Base-by-base conservation (phyloP, 2,888 invertebrate species). In the Esperia sulphurella region DNA sequence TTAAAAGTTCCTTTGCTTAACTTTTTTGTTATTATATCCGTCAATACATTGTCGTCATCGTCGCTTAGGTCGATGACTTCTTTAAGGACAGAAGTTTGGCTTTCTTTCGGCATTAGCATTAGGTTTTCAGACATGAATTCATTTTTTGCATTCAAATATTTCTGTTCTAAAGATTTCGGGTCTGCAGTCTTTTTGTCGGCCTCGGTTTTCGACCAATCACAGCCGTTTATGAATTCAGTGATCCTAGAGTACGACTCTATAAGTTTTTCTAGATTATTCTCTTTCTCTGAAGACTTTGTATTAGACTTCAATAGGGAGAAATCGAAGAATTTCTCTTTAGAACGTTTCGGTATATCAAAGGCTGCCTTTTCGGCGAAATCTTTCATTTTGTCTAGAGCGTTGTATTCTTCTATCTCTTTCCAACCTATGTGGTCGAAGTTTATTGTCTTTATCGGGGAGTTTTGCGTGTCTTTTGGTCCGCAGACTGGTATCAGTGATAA, bases 341-440 rank as follows among this genome's bases (percentile, higher is more conserved):
- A 54, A 6, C 72, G 62, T 63, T 87, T 90, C 0, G 88, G 85
- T 4, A 88, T 59, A 53, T 89, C 90, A 48, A 90, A 86, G 0
- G 90, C 82, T 0, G 87, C 87, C 54, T 86, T 89, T 58, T 90
- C 89, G 8, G 90, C 89, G 63, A 90, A 90, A 49, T 88, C 83
- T 57, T 88, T 88, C 85, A 90, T 90, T 76, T 88, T 90, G 31
- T 90, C 90, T 48, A 90, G 52, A 0, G 90, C 90, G 52, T 90
- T 90, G 55, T 90, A 90, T 63, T 90, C 81, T 29, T 86, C 83
- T 0, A 68, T 56, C 0, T 81, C 81, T 33, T 79, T 80, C 50
- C 78, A 81, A 78, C 83, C 84, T 1, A 71, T 67, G 49, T 79
- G 78, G 55, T 85, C 80, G 46, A 77, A 71, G 53, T 72, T 79